A percentile compares a stretch with the other conserved stretches of the same genome.
Conservation (phyloP, 2,888 invertebrate species). For the Rhabditoides inermis region DNA sequence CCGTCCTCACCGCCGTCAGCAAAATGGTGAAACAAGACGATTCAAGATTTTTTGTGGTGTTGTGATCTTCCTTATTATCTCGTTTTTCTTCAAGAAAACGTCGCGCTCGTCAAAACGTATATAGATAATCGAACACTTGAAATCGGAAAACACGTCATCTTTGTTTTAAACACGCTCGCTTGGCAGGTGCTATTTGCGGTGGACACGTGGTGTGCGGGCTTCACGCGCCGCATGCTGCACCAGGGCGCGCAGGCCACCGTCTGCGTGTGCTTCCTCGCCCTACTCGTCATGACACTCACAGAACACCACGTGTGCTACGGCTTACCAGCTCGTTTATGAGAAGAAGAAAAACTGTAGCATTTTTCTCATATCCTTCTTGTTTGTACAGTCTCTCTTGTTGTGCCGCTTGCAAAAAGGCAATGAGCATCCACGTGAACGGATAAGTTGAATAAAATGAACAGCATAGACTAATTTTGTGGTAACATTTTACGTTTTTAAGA, state of each 20-base stretch:
- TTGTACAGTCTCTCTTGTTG: too few species aligned
- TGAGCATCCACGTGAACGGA: too few species aligned
- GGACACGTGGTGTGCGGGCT: slow-evolving; percentile 38
- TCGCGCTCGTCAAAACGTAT: background rate
- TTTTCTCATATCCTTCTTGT: too few species aligned
- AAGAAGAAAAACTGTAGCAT: too few species aligned
- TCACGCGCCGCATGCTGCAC: slow-evolving; percentile 44
- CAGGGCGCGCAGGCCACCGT: slow-evolving; percentile 45
- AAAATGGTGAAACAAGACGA: slow-evolving; percentile 29
- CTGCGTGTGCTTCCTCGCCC: slow-evolving; percentile 41
- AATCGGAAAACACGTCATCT: background rate
- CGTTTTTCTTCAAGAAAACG: background rate
- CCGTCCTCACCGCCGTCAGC: slow-evolving; percentile 44
- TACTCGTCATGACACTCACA: slow-evolving; percentile 36
- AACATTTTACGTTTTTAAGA: slow-evolving; percentile 24
- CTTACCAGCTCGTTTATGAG: too few species aligned
- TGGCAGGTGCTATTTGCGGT: slow-evolving; percentile 37
- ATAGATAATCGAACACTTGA: background rate
- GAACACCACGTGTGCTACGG: slow-evolving; percentile 19
- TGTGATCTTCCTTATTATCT: background rate
- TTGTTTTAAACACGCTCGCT: background rate
- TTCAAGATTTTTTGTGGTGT: background rate
- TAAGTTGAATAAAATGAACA: too few species aligned
- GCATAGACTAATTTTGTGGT: too few species aligned
- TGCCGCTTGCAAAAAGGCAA: too few species aligned